phyloP scores from a whole-genome alignment of 2,797 vertebrate species.

The Artibeus jamaicensis region DNA sequence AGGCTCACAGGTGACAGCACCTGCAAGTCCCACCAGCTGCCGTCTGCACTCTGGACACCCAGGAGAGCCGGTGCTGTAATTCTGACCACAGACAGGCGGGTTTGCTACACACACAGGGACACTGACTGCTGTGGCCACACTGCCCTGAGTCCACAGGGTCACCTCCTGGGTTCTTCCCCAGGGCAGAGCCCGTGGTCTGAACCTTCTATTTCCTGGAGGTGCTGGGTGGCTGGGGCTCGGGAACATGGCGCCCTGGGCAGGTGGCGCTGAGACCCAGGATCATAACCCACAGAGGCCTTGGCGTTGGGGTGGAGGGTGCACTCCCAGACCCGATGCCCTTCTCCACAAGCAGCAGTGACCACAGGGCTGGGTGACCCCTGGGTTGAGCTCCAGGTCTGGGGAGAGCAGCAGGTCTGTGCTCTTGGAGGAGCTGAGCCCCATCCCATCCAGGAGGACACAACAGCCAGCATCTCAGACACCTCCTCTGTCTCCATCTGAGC shows the following conservation, averaged over 20 bases:
- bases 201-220: background rate
- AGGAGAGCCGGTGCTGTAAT: too few species aligned
- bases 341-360: background rate
- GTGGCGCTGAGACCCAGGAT: too few species aligned
- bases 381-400: background rate
- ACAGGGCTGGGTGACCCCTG: background rate
- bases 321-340: too few species aligned
- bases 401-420: background rate
- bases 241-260: background rate
- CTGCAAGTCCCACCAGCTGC: too few species aligned
- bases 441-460: fast-evolving
- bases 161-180: background rate
- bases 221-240: background rate
- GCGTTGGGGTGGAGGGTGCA: background rate
- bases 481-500: background rate
- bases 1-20: too few species aligned
- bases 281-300: background rate
- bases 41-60: too few species aligned
- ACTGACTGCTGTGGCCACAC: fast-evolving
- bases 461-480: background rate
- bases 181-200: fast-evolving
- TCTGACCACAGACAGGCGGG: background rate
- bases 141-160: too few species aligned
- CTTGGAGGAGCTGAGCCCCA: background rate
- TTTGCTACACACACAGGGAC: fast-evolving